phyloP scores from a whole-genome alignment of 2,113 vertebrate species.

The Lanius collurio region DNA sequence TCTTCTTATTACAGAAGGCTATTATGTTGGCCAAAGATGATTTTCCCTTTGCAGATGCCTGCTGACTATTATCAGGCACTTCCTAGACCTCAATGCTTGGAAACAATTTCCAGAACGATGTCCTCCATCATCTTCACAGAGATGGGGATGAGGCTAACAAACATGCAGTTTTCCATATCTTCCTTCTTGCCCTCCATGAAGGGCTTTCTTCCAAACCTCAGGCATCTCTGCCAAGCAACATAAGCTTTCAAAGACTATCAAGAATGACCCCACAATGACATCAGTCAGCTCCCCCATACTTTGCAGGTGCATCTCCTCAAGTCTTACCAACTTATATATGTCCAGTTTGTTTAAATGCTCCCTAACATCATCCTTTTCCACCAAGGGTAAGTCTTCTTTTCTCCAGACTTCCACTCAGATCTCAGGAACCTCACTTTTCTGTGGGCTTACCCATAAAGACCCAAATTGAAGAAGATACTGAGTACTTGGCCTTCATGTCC shows the following conservation, averaged over 20 bases:
- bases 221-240: neutral
- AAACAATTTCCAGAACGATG: neutral
- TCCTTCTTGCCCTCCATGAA: neutral
- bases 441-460: neutral
- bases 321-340: neutral
- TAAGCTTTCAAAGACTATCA: neutral
- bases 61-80: neutral
- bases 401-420: neutral
- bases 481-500: neutral
- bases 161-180: neutral
- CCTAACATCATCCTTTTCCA: neutral
- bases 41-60: neutral
- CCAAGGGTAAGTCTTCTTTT: neutral
- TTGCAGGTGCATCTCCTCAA: neutral
- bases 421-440: neutral
- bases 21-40: neutral
- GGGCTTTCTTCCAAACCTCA: neutral
- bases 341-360: neutral
- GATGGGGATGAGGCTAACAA: neutral
- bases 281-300: neutral
- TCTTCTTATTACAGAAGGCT: neutral
- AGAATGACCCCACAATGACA: neutral
- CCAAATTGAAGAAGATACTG: neutral
- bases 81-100: neutral
- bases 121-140: neutral